These are phyloP conservation scores for Aptenodytes forsteri DNA, from an alignment of 2,113 vertebrate genomes.

Conservation along the genomic window DNA sequence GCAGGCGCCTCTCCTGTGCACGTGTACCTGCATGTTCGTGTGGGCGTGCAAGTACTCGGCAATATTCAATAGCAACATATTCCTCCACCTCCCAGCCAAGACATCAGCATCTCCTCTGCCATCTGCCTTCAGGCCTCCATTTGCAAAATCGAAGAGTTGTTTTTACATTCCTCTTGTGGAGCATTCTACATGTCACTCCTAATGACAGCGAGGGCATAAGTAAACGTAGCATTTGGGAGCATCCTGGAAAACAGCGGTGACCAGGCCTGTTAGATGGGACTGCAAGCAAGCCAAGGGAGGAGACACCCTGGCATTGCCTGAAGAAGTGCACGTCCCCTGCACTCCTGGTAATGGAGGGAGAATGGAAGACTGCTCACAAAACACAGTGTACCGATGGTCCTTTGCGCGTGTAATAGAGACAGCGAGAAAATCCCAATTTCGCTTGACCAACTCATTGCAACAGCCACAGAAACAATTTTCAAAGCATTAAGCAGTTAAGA, in stretches of 20 bases:
- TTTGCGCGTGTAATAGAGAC: background rate
- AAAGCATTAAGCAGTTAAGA: background rate
- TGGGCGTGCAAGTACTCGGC: background rate
- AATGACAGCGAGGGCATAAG: background rate
- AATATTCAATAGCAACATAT: background rate
- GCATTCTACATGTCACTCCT: rapidly evolving
- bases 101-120: background rate
- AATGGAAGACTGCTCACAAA: background rate
- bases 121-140: background rate
- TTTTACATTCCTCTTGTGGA: background rate
- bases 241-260: background rate
- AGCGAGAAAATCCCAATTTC: background rate
- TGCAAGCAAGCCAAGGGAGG: background rate
- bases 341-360: background rate
- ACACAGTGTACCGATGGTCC: rapidly evolving
- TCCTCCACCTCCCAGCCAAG: background rate
- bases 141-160: background rate
- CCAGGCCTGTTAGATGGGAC: background rate
- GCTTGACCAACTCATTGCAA: background rate
- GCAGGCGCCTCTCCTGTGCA: background rate
- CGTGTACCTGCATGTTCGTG: rapidly evolving
- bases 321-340: background rate
- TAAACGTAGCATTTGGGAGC: rapidly evolving
- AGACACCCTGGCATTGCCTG: background rate
- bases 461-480: background rate